phyloP scores from a whole-genome alignment of 1,140 invertebrate species.

The silkworm (Bombyx mori) region DNA sequence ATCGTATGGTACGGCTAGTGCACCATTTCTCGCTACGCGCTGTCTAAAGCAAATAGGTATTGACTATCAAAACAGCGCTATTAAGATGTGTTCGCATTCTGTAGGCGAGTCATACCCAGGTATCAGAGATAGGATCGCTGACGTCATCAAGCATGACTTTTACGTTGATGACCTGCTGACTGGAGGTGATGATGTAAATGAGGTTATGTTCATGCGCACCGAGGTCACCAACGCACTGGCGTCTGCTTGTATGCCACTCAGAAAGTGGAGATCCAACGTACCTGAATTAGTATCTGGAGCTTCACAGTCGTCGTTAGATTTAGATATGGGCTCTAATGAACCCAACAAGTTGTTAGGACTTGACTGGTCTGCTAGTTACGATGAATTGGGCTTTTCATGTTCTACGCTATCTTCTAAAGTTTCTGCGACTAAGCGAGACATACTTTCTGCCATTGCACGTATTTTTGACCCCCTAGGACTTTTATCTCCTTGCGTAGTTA shows the following conservation, averaged over 20 bases:
- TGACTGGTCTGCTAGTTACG: conserved; percentile 8
- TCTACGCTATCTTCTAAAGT: background rate
- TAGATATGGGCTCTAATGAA: conserved; percentile 11
- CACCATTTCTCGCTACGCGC: too few relatives aligned
- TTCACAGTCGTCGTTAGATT: conserved; percentile 2
- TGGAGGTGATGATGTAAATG: conserved; percentile 28
- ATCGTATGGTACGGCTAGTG: too few relatives aligned
- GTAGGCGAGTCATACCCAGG: too few relatives aligned
- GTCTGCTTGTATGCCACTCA: conserved; percentile 4
- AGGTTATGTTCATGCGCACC: conserved; percentile 9
- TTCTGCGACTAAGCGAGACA: conserved; percentile 1
- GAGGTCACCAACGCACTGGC: conserved; percentile 9
- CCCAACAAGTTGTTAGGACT: conserved; percentile 15
- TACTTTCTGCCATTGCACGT: too few relatives aligned
- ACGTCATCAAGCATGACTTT: too few relatives aligned
- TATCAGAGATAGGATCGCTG: too few relatives aligned
- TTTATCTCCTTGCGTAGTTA: conserved; percentile 15
- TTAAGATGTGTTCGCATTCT: too few relatives aligned
- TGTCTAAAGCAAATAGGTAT: too few relatives aligned
- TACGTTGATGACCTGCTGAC: conserved; percentile 63
- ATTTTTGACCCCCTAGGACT: conserved; percentile 20
- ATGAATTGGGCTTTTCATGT: conserved; percentile 8
- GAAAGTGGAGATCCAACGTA: conserved; percentile 13
- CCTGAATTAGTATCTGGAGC: conserved; percentile 1
- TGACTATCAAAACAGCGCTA: too few relatives aligned